Evolutionary conservation across 2,888 invertebrate genomes (phyloP).

Genomic region (Cryptocephalus moraei): DNA sequence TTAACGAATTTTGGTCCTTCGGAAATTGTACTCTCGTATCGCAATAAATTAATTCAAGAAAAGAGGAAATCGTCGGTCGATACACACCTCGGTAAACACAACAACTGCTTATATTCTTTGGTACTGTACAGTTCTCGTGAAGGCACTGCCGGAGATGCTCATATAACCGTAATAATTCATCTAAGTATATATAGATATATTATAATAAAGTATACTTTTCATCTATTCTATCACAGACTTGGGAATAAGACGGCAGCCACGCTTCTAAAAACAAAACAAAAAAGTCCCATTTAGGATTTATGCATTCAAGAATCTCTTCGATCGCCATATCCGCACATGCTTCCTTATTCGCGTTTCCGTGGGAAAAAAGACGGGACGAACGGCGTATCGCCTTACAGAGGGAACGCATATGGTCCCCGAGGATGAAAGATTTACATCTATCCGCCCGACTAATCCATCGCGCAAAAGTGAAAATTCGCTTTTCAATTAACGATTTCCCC

Average conservation of each 20-base stretch:
- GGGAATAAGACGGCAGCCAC: constrained; percentile 6
- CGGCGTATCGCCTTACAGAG: too few species aligned
- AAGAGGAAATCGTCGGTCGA: constrained; percentile 7
- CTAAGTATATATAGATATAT: constrained; percentile 7
- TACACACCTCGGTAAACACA: too few species aligned
- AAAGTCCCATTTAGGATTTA: constrained; percentile 1
- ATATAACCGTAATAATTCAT: not conserved
- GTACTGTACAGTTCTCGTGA: constrained; percentile 11
- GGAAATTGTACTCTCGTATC: not conserved
- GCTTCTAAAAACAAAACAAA: constrained; percentile 10
- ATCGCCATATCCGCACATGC: too few species aligned
- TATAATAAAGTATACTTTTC: constrained; percentile 8
- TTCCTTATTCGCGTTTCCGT: not conserved
- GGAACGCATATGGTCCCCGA: too few species aligned
- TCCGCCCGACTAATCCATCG: too few species aligned
- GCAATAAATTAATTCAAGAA: constrained; percentile 5
- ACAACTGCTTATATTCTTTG: constrained; percentile 7
- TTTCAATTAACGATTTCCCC: too few species aligned
- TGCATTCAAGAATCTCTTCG: too few species aligned
- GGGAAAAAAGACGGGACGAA: too few species aligned
- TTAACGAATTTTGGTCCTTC: too few species aligned
- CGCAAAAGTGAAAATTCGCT: too few species aligned
- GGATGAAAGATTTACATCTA: too few species aligned
- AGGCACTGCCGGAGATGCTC: constrained; percentile 16
- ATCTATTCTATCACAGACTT: constrained; percentile 17